These are phyloP conservation scores for Ictalurus furcatus DNA, from an alignment of 2,113 vertebrate genomes.

Conservation along the genomic window DNA sequence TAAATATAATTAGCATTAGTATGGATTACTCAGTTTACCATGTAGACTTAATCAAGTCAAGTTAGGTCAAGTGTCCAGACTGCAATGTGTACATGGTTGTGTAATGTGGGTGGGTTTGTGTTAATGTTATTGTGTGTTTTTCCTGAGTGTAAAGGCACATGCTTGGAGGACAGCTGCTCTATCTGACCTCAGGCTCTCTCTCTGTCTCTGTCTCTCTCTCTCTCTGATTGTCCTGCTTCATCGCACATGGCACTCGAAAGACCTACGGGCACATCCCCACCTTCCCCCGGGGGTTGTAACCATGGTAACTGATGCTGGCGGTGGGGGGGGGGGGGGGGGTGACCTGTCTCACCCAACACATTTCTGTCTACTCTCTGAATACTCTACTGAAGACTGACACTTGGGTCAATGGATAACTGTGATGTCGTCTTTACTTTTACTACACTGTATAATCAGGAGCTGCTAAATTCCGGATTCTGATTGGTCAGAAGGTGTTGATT, in stretches of 20 bases:
- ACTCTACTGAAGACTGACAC: background rate
- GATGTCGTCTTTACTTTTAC: background rate
- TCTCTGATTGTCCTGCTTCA: constrained; percentile 41
- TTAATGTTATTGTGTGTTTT: constrained; percentile 55
- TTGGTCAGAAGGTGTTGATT: background rate
- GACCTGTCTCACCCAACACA: constrained; percentile 1
- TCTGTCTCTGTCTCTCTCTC: background rate
- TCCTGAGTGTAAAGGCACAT: constrained; percentile 4
- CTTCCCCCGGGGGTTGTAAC: constrained; percentile 47
- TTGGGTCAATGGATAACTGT: background rate
- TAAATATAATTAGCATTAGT: background rate
- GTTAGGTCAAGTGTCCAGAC: background rate
- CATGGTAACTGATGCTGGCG: constrained; percentile 59
- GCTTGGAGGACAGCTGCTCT: constrained; percentile 61
- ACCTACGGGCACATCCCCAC: constrained; percentile 58
- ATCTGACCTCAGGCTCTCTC: constrained; percentile 39
- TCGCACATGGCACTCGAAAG: constrained; percentile 56
- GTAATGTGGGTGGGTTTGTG: constrained; percentile 7
- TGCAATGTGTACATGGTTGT: background rate
- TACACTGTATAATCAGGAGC: background rate
- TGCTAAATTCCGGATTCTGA: background rate
- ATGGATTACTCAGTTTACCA: background rate
- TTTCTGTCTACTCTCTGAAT: background rate
- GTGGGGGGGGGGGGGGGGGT: background rate
- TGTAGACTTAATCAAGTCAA: background rate